Evolutionary conservation across 2,888 invertebrate species (phyloP).

Genomic region (Hirtodrosophila duncani): DNA sequence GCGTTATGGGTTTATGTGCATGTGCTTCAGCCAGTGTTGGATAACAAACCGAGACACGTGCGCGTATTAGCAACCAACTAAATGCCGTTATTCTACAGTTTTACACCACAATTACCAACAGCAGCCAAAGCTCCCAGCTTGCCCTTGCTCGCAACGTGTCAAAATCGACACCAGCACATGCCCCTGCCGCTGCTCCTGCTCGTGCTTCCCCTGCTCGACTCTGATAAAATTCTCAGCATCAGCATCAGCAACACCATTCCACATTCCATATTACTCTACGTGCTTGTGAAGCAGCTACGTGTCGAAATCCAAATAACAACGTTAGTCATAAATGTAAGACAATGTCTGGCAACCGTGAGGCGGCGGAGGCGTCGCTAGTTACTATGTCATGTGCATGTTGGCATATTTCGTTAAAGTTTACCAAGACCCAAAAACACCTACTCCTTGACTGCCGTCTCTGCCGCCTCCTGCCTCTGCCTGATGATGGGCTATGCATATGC

Average conservation of each 20-base stretch:
- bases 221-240: neutral
- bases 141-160: slow-evolving; percentile 29
- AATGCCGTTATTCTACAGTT: slow-evolving; percentile 70
- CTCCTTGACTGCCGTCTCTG: slow-evolving; percentile 9
- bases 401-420: slow-evolving; percentile 39
- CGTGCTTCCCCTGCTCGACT: slow-evolving; percentile 1
- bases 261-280: slow-evolving; percentile 38
- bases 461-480: slow-evolving; percentile 1
- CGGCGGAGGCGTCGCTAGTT: slow-evolving; percentile 10
- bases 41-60: slow-evolving; percentile 52
- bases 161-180: slow-evolving; percentile 33
- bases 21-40: slow-evolving; percentile 40
- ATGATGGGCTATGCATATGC: slow-evolving; percentile 12
- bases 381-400: slow-evolving; percentile 48
- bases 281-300: slow-evolving; percentile 51
- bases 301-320: slow-evolving; percentile 67
- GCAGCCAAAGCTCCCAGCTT: slow-evolving; percentile 18
- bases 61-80: slow-evolving; percentile 62
- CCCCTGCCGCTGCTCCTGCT: neutral
- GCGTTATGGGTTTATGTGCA: too few species aligned
- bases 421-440: too few species aligned
- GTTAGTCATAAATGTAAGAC: slow-evolving; percentile 66
- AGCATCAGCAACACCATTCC: neutral
- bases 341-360: slow-evolving; percentile 40
- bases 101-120: slow-evolving; percentile 69